These are phyloP conservation scores for Achlya flavicornis DNA, from an alignment of 2,888 invertebrate genomes.

Conservation along the genomic window DNA sequence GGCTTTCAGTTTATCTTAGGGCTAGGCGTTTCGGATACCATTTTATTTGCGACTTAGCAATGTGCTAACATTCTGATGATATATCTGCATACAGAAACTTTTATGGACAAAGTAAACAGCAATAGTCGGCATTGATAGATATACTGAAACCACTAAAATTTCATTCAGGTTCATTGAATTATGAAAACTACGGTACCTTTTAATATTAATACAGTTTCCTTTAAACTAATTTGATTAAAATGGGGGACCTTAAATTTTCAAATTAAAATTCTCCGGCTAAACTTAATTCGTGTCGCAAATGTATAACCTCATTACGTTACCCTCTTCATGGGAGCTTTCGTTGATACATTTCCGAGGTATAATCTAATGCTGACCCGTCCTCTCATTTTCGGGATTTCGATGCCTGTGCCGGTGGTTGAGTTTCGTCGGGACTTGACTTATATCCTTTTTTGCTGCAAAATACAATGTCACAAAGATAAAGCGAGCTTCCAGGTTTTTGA, in stretches of 20 bases:
- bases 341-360: slow-evolving; percentile 59
- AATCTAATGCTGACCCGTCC: slow-evolving; percentile 59
- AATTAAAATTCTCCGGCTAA: slow-evolving; percentile 51
- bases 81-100: background rate
- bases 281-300: slow-evolving; percentile 59
- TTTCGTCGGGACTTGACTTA: slow-evolving; percentile 28
- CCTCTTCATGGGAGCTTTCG: slow-evolving; percentile 66
- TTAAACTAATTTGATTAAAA: slow-evolving; percentile 42
- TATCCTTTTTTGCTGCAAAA: slow-evolving; percentile 35
- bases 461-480: slow-evolving; percentile 9
- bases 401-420: slow-evolving; percentile 31
- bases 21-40: slow-evolving; percentile 22
- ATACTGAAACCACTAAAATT: background rate
- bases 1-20: slow-evolving; percentile 40
- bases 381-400: slow-evolving; percentile 51
- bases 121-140: background rate
- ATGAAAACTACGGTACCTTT: slow-evolving; percentile 3
- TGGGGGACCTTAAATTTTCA: slow-evolving; percentile 40
- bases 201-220: slow-evolving; percentile 11
- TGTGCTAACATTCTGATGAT: background rate
- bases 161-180: slow-evolving; percentile 7
- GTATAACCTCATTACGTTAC: slow-evolving; percentile 69
- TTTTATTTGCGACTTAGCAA: slow-evolving; percentile 14
- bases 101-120: slow-evolving; percentile 1
- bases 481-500: background rate